Evolutionary conservation across 2,113 vertebrate genomes (phyloP), one percentile per base, ranked within the genome.

Genomic region (Polypterus senegalus): DNA sequence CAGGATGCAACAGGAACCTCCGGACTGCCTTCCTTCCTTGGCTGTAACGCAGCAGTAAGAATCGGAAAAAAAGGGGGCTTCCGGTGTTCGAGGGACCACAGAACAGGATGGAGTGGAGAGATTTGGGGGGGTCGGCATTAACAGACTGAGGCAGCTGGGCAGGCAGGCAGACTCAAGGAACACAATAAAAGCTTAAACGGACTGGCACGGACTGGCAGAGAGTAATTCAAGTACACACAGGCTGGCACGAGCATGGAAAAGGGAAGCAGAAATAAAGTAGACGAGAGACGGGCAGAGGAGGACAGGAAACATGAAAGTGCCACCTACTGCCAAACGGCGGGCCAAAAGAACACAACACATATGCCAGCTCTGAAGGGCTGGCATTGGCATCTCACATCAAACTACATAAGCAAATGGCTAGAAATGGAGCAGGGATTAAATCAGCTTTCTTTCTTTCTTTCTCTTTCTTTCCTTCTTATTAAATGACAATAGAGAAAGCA

Each of bases 271-370:
- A 10, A 8, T 3, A 43, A 6, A 61, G n/a, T n/a, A 7, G 3
- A 45, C 3, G 27, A 48, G 46, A 9, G 66, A 59, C 71, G 63
- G 57, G 56, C 63, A 59, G 59, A 63, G 62, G 70, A 70, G 66
- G 63, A 54, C 3, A 58, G 65, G 63, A 46, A 48, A 43, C 4
- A 60, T 67, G 71, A 66, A 58, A 59, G 48, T 54, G 65, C 9
- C 27, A 27, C 27, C 27, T 27, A 27, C 27, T 27, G 27, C 27
- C 27, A 27, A 27, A 27, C 27, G 27, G 27, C 27, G 27, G 1
- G 27, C 27, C 27, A 27, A 2, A 27, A 27, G 27, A 27, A 27
- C 27, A 27, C 27, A 27, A 27, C 27, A 27, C 27, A 27, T 27
- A 27, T 27, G 27, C 27, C 27, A 27, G 27, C 27, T 2, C 2